Conservation (phyloP, 2,888 invertebrate species). For the Odontocolon sp. region DNA sequence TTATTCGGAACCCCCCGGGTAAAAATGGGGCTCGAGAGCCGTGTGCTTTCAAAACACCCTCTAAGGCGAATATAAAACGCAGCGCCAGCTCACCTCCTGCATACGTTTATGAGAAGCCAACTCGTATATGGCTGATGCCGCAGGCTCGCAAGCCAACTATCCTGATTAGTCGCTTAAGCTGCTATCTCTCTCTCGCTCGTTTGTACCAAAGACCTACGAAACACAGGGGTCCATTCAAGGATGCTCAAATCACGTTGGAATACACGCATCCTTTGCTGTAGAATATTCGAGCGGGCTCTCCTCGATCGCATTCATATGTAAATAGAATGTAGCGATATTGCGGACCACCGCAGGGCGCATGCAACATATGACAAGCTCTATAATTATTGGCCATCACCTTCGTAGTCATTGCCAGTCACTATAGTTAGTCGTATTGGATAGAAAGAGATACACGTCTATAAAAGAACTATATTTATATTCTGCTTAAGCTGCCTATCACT, state of each 20-base stretch:
- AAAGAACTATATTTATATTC: background rate
- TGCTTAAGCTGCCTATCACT: too few species aligned
- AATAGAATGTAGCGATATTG: slow-evolving; percentile 47
- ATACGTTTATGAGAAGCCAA: background rate
- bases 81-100: background rate
- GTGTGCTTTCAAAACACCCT: slow-evolving; percentile 61
- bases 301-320: slow-evolving; percentile 45
- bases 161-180: background rate
- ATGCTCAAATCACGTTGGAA: slow-evolving; percentile 3
- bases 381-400: too few species aligned
- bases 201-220: background rate
- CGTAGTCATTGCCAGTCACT: too few species aligned
- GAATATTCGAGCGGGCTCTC: slow-evolving; percentile 1
- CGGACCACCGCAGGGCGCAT: slow-evolving; percentile 48
- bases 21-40: slow-evolving; percentile 50
- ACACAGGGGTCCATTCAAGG: background rate
- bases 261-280: slow-evolving; percentile 8
- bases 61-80: slow-evolving; percentile 62
- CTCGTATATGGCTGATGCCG: background rate
- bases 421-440: too few species aligned
- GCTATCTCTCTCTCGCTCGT: background rate
- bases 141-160: background rate
- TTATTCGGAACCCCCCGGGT: slow-evolving; percentile 66
- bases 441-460: too few species aligned
- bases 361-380: slow-evolving; percentile 26